Conservation (phyloP, 2,888 invertebrate genomes). For the Limnephilus marmoratus region DNA sequence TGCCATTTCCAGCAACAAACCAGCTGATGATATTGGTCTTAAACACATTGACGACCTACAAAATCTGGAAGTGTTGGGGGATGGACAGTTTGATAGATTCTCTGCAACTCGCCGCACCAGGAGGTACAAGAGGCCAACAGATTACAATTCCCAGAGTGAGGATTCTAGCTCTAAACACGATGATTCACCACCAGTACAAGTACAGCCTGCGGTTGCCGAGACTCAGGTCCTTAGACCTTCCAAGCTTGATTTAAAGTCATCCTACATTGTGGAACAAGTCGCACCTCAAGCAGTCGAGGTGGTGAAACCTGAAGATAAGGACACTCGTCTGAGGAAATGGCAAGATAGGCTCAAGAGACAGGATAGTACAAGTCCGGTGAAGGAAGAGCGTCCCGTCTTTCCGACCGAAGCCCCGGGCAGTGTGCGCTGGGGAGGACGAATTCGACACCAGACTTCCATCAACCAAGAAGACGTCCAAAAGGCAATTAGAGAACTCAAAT, state of each 20-base stretch:
- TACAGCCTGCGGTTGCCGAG: conserved; percentile 74
- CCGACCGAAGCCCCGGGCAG: conserved; percentile 69
- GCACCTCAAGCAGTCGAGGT: conserved; percentile 72
- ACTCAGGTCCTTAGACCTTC: conserved; percentile 76
- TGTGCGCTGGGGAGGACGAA: conserved; percentile 73
- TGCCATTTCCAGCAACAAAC: conserved; percentile 67
- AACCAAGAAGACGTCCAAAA: conserved; percentile 84
- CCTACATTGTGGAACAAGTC: conserved; percentile 74
- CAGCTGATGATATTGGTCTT: conserved; percentile 73
- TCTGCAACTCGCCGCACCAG: conserved; percentile 89
- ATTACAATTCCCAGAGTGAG: conserved; percentile 78
- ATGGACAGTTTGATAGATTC: conserved; percentile 90
- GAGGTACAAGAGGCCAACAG: conserved; percentile 84
- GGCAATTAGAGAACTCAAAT: conserved; percentile 81
- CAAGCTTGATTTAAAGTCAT: conserved; percentile 76
- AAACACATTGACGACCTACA: conserved; percentile 69
- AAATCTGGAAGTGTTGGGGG: conserved; percentile 78
- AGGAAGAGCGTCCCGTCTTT: conserved; percentile 67
- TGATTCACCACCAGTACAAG: conserved; percentile 71
- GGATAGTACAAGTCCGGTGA: conserved; percentile 67
- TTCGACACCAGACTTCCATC: conserved; percentile 82
- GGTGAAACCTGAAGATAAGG: conserved; percentile 76
- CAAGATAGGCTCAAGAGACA: conserved; percentile 80
- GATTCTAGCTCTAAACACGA: conserved; percentile 73
- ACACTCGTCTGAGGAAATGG: conserved; percentile 82